Evolutionary conservation across 2,113 vertebrate species (phyloP).

Genomic region (Pseudois nayaur): DNA sequence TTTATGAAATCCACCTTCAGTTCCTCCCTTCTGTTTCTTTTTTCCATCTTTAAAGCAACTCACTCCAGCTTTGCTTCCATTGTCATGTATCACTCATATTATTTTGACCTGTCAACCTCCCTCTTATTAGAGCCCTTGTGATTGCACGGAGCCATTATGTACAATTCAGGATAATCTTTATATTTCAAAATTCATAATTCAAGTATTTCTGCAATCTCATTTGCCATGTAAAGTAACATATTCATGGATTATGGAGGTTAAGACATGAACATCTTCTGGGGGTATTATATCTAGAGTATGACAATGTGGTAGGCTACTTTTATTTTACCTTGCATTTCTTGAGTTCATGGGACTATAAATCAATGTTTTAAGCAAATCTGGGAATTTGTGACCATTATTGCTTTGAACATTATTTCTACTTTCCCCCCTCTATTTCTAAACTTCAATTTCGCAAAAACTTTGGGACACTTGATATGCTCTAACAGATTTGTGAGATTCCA

Average conservation of each 20-base stretch:
- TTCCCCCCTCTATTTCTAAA: not conserved
- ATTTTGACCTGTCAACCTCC: not conserved
- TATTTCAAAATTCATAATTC: not conserved
- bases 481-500: not conserved
- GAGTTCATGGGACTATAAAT: not conserved
- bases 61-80: not conserved
- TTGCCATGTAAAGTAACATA: not conserved
- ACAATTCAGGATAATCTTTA: not conserved
- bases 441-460: not conserved
- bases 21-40: not conserved
- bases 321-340: not conserved
- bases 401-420: not conserved
- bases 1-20: not conserved
- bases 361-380: not conserved
- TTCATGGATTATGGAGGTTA: not conserved
- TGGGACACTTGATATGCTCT: not conserved
- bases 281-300: not conserved
- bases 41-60: not conserved
- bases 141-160: not conserved
- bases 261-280: not conserved
- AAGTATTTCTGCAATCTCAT: not conserved
- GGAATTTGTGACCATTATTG: not conserved
- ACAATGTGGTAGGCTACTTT: not conserved
- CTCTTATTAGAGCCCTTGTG: not conserved
- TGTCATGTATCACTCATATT: not conserved